These are phyloP conservation scores for Zingel zingel DNA, from an alignment of 2,113 vertebrate species.

Conservation along the genomic window DNA sequence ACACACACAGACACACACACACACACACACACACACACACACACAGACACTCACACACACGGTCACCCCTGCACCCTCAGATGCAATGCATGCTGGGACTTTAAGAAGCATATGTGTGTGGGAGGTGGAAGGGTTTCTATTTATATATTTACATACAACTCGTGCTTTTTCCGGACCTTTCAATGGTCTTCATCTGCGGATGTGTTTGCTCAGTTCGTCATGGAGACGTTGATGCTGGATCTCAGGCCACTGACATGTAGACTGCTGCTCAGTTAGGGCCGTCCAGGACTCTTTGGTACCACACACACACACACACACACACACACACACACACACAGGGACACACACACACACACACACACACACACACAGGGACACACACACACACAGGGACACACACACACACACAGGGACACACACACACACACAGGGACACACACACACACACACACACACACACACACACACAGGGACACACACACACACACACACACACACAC, in stretches of 20 bases:
- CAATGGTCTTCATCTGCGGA: background rate
- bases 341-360: constrained; percentile 7
- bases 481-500: background rate
- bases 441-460: background rate
- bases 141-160: too few species aligned
- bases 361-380: background rate
- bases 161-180: too few species aligned
- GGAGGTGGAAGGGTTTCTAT: too few species aligned
- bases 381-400: too few species aligned
- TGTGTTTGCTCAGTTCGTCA: background rate
- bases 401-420: background rate
- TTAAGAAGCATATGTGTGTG: too few species aligned
- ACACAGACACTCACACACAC: too few species aligned
- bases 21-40: too few species aligned
- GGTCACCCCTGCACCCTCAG: background rate
- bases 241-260: too few species aligned
- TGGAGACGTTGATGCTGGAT: background rate
- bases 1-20: too few species aligned
- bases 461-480: background rate
- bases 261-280: background rate
- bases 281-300: too few species aligned
- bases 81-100: constrained; percentile 19
- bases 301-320: too few species aligned
- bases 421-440: too few species aligned
- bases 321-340: background rate